These are phyloP conservation scores for Cheiracanthium punctorium DNA, from an alignment of 2,888 invertebrate species.

Conservation along the genomic window DNA sequence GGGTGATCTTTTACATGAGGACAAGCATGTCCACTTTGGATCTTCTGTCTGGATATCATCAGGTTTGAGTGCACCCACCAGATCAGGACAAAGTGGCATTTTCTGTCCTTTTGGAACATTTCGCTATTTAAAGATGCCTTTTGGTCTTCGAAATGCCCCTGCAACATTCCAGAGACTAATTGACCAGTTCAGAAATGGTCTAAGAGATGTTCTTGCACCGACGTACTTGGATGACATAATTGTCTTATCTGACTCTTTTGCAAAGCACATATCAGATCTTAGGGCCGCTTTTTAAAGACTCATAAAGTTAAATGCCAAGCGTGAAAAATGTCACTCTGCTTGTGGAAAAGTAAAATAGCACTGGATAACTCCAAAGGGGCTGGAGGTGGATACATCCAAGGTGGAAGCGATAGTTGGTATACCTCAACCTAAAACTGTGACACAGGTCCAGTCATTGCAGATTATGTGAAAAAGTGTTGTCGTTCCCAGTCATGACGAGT, in stretches of 20 bases:
- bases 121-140: not conserved
- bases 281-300: conserved; percentile 32
- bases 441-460: conserved; percentile 31
- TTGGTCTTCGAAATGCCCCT: not conserved
- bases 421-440: conserved; percentile 4
- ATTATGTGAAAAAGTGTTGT: no score
- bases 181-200: not conserved
- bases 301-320: conserved; percentile 15
- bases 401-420: not conserved
- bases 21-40: no score
- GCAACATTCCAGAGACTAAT: not conserved
- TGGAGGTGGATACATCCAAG: conserved; percentile 15
- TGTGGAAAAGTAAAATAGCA: conserved; percentile 14
- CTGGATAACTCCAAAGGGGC: conserved; percentile 14
- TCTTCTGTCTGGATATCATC: no score
- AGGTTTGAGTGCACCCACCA: no score
- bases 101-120: not conserved
- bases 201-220: not conserved
- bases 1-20: no score
- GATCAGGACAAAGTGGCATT: not conserved
- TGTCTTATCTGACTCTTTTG: conserved; percentile 12
- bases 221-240: conserved; percentile 32
- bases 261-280: not conserved
- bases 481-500: no score
- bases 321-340: conserved; percentile 40